phyloP scores from a whole-genome alignment of 30 jellyfish, hydroid and myxozoan genomes.

The Hydractinia symbiolongicarpus region DNA sequence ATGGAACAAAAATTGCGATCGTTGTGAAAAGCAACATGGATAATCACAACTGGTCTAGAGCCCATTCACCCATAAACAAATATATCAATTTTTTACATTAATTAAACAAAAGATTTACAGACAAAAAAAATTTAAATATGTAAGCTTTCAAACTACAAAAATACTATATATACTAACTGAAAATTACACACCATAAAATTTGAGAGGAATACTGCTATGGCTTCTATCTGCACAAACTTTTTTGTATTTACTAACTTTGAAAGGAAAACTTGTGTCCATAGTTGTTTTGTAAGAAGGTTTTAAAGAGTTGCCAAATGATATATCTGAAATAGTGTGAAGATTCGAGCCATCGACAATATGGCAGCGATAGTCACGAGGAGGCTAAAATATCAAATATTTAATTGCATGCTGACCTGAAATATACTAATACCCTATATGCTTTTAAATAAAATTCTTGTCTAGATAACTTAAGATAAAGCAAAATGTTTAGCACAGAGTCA shows the following conservation, averaged over 20 bases:
- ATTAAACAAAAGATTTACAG: too few species aligned
- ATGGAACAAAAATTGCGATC: too few species aligned
- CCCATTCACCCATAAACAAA: too few species aligned
- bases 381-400: not conserved
- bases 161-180: not conserved
- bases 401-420: not conserved
- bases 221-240: not conserved
- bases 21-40: too few species aligned
- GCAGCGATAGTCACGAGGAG: conserved; percentile 1
- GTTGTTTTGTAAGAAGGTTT: not conserved
- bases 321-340: not conserved
- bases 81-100: too few species aligned
- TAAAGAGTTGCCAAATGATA: not conserved
- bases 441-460: too few species aligned
- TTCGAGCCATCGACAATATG: conserved; percentile 6
- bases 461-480: too few species aligned
- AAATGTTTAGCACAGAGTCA: too few species aligned
- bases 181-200: not conserved
- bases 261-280: conserved; percentile 9
- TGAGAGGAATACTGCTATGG: not conserved
- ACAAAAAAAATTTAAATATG: not conserved
- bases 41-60: too few species aligned
- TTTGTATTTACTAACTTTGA: not conserved
- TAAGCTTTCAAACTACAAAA: not conserved
- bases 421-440: not conserved